A percentile compares a stretch with the other conserved stretches of the same genome.
These are phyloP conservation scores for Prionchulus punctatus DNA, from an alignment of 2,888 invertebrate species.

Conservation along the genomic window DNA sequence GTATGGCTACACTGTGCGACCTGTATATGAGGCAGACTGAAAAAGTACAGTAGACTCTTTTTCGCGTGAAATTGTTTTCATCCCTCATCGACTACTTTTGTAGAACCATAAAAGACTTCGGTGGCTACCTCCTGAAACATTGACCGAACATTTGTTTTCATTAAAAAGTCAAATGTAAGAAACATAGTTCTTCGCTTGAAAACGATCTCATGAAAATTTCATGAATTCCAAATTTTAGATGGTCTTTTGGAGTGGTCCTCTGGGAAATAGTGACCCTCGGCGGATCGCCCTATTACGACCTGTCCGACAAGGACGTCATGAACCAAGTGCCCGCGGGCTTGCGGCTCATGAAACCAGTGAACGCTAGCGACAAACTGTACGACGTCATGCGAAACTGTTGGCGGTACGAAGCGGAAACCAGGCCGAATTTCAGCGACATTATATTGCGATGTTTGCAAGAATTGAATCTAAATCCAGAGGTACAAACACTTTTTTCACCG, in stretches of 20 bases:
- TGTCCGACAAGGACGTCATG: not conserved
- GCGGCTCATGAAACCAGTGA: slow-evolving; percentile 4
- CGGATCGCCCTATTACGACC: slow-evolving; percentile 11
- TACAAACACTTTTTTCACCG: not conserved
- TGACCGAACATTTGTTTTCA: not conserved
- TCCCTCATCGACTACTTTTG: not conserved
- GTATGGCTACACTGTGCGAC: slow-evolving; percentile 2
- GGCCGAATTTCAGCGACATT: not conserved
- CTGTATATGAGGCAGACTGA: slow-evolving; percentile 4
- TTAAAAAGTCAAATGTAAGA: slow-evolving; percentile 4
- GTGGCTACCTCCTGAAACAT: slow-evolving; percentile 3
- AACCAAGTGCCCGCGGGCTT: not conserved
- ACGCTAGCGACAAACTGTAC: slow-evolving; percentile 3
- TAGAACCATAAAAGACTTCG: not conserved
- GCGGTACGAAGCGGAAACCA: not conserved
- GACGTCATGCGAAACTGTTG: slow-evolving; percentile 7
- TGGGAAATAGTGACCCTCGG: slow-evolving; percentile 13
- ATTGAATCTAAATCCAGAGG: slow-evolving; percentile 1
- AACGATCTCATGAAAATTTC: not conserved
- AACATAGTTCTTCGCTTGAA: not conserved
- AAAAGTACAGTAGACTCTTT: not conserved
- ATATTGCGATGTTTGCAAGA: not conserved
- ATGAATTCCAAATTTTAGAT: not conserved
- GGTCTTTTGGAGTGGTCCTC: slow-evolving; percentile 12
- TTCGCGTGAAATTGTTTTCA: not conserved